Base-by-base conservation (phyloP, 2,888 invertebrate species). In the Rapana venosa region DNA sequence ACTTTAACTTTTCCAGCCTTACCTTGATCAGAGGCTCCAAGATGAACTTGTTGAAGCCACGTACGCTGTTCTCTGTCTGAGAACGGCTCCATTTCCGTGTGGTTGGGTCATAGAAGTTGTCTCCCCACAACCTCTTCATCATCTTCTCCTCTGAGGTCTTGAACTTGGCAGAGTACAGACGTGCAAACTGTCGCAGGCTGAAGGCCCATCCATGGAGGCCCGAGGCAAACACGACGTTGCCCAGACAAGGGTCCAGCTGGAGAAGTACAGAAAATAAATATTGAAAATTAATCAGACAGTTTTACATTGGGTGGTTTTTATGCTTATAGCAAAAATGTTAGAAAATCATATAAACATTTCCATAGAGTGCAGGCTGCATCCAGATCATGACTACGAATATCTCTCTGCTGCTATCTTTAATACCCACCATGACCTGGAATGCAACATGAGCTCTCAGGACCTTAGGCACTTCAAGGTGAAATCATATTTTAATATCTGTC, bases 141-240 rank as follows among this genome's bases (percentile, higher is more conserved):
- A 99, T 97, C 96, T 99, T 99, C 89, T 98, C 98, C 96, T 99
- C 95, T 86, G 95, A 94, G 98, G 93, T 90, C 97, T 99, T 99
- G 97, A 99, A 99, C 97, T 99, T 99, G 96, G 98, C 98, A 47
- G 99, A 98, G 96, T 99, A 99, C 98, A 99, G 98, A 97, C 99
- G 99, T 77, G 99, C 97, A 97, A 99, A 99, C 97, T 99, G 99
- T 97, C 99, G 99, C 93, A 99, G 97, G 93, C 99, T 99, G 97
- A 99, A 99, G 83, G 99, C 99, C 99, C 99, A 99, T 92, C 99
- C 99, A 96, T 99, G 99, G 92, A 99, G 98, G 95, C 99, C 99
- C n/a, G 99, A 99, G 92, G 99, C 99, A 96, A 99, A 99, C 95
- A 99, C 99, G 92, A 99, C 99, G 92, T 99, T 99, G 94, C 99